Evolutionary conservation across 2,113 vertebrate genomes (phyloP).

Genomic region (Microcebus ravelobensis): DNA sequence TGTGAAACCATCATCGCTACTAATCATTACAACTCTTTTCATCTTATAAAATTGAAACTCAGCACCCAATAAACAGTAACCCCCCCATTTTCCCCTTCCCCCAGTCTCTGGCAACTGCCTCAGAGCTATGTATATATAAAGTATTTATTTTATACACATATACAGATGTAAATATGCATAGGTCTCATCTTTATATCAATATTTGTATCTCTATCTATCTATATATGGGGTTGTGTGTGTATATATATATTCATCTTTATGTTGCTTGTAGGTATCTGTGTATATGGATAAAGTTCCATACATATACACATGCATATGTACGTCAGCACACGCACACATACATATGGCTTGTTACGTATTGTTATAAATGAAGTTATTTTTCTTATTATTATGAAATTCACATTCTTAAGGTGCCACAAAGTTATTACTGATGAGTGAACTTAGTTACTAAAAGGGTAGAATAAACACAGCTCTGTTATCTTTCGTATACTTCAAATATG

Average conservation of each 20-base stretch:
- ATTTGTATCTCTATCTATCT: neutral
- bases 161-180: neutral
- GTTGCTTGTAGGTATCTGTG: neutral
- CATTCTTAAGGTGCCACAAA: neutral
- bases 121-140: neutral
- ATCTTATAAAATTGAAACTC: neutral
- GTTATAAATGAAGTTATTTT: neutral
- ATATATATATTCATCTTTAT: neutral
- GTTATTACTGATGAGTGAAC: neutral
- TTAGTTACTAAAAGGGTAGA: neutral
- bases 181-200: neutral
- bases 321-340: neutral
- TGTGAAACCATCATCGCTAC: neutral
- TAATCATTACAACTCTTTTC: neutral
- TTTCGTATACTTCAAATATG: neutral
- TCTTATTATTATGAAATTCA: neutral
- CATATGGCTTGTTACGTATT: neutral
- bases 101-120: neutral
- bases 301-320: neutral
- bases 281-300: neutral
- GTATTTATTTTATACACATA: neutral
- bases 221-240: neutral
- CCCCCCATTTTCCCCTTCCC: neutral
- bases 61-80: neutral
- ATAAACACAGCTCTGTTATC: neutral